Conservation (phyloP, 37 sponge, comb jelly and placozoan genomes). For the Beroe forskalii region DNA sequence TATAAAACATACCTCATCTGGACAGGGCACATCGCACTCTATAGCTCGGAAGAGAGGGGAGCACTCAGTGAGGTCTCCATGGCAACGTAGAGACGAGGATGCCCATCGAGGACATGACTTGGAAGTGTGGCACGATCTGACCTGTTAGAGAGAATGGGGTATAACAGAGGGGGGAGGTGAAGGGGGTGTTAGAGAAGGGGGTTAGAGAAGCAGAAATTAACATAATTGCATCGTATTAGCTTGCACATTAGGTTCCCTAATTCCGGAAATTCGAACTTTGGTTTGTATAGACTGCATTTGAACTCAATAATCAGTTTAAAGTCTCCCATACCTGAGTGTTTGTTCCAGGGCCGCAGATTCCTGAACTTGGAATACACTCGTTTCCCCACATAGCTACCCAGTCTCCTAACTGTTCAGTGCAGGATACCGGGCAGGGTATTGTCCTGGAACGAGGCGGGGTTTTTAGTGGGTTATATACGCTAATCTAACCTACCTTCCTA, state of each 20-base stretch:
- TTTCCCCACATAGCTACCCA: neutral
- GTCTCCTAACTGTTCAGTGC: neutral
- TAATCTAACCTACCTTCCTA: too few relatives aligned
- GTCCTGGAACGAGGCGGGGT: neutral
- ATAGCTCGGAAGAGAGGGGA: neutral
- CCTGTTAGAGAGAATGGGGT: too few relatives aligned
- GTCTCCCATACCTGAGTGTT: neutral
- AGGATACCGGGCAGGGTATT: constrained; percentile 15
- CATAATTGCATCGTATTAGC: too few relatives aligned
- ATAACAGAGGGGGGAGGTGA: too few relatives aligned
- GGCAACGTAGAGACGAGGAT: neutral
- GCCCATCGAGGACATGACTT: constrained; percentile 36
- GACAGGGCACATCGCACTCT: constrained; percentile 14
- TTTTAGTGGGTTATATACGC: too few relatives aligned
- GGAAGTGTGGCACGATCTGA: constrained; percentile 25
- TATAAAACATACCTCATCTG: too few relatives aligned
- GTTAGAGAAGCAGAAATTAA: too few relatives aligned
- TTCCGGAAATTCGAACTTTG: too few relatives aligned
- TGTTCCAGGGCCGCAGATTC: neutral
- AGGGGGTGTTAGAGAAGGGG: too few relatives aligned
- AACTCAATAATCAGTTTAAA: too few relatives aligned
- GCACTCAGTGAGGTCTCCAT: constrained; percentile 19
- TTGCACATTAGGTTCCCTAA: too few relatives aligned
- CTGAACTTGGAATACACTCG: constrained; percentile 1
- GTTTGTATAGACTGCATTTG: too few relatives aligned